phyloP scores from a whole-genome alignment of 2,797 vertebrate species.

The Onychomys leucogaster region DNA sequence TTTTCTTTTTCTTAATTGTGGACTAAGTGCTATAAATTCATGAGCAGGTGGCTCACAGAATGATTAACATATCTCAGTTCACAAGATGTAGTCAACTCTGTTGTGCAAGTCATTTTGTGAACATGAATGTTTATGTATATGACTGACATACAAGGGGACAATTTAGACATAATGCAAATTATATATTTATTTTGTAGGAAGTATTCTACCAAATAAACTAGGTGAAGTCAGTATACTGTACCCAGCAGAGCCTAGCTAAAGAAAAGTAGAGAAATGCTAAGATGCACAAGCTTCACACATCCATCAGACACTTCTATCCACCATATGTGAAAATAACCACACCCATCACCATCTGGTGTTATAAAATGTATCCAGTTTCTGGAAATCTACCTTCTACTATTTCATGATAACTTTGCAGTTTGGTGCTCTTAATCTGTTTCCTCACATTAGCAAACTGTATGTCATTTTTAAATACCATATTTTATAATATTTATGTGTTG shows the following conservation, averaged over 20 bases:
- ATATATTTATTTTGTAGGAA: slow-evolving; percentile 51
- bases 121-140: neutral
- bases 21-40: slow-evolving; percentile 59
- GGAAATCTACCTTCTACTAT: neutral
- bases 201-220: neutral
- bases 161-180: slow-evolving; percentile 25
- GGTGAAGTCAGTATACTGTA: neutral
- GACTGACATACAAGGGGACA: slow-evolving; percentile 16
- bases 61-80: slow-evolving; percentile 41
- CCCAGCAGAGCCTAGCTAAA: neutral
- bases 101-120: slow-evolving; percentile 23
- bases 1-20: slow-evolving; percentile 42
- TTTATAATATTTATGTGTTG: neutral
- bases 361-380: neutral
- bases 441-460: neutral
- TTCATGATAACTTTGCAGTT: neutral
- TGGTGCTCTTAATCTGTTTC: neutral
- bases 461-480: neutral
- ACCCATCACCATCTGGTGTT: neutral
- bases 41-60: slow-evolving; percentile 54
- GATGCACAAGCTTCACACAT: neutral
- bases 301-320: neutral
- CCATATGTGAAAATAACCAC: neutral
- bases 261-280: neutral
- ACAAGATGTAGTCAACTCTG: neutral